Evolutionary conservation across 2,797 vertebrate genomes (phyloP), one percentile per base, ranked within the genome.

Genomic region (Lithobates sylvaticus): DNA sequence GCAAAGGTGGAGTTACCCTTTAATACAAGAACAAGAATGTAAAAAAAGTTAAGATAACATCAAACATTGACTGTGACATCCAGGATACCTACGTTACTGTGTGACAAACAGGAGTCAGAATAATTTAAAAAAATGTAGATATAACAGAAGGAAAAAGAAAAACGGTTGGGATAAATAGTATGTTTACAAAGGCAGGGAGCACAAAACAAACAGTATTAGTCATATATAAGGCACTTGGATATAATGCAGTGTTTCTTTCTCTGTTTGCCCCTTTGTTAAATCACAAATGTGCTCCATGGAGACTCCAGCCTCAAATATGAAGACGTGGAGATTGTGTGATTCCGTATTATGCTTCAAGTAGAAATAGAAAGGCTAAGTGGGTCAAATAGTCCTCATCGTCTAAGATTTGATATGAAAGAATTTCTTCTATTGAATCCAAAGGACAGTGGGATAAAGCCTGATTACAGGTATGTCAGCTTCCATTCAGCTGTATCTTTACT

Each of bases 391-490:
- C 26, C 80, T 82, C 58, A 61, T 74, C n/a, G 4, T 61, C 69
- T 81, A 64, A 27, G 79, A 81, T 72, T 72, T 81, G 79, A 81
- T 81, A 81, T 81, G 67, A 81, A 81, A 64, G 69, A 72, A 72
- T 81, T 80, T 81, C 69, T 81, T 81, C 79, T 72, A 81, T 81
- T 81, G 79, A 81, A 81, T 81, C 50, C 79, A 73, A 61, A 80
- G 72, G 79, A 54, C 69, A 50, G 36, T 29, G 69, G 79, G 69
- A 73, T 42, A 73, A 34, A 81, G 69, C 50, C 7, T 70, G 68
- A 81, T 81, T 81, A 73, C 79, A 81, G 79, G 69, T 61, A 73
- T 81, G 79, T 73, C 79, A 81, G 16, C 68, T 71, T 81, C 69
- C 50, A 81, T 72, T 50, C 34, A 81, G 69, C 69, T 81, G 68